Evolutionary conservation across 2,113 vertebrate species (phyloP), one percentile per base, ranked within the genome.

Genomic region (Mugil cephalus): DNA sequence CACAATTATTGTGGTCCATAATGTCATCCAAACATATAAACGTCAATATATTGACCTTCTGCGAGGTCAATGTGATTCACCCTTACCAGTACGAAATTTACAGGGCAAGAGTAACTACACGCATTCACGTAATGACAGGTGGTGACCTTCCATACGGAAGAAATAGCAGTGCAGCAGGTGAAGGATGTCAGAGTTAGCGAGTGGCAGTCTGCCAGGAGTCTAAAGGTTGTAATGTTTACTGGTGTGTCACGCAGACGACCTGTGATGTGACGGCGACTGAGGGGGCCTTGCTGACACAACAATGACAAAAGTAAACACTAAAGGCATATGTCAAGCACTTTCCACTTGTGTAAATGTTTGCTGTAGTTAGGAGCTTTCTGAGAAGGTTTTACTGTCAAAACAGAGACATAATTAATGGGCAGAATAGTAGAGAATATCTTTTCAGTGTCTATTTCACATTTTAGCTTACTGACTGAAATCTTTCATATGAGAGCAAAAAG

Each of bases 311-410:
- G 69, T 51, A 81, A 84, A 66, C 34, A 52, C 74, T 61, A 71
- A 63, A 71, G 74, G 73, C 82, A 75, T 66, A 80, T 83, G 83
- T 88, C 87, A 88, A 74, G 70, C 51, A 63, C 75, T 86, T 76
- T 72, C 67, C 76, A 74, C 68, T 59, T 15, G 48, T 74, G 62
- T 78, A 51, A 62, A 60, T 71, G 47, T 45, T 38, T 35, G 24
- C 50, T 46, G 52, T 12, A 13, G 34, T 48, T 24, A 43, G 19
- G 21, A 56, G 19, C 15, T 69, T n/a, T n/a, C 18, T 46, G 18
- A 4, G 15, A 34, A 61, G 7, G 0, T 9, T n/a, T n/a, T n/a
- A 30, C 24, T 14, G 13, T 8, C 50, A 30, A 30, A 30, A 30
- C 2, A 30, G 5, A 30, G 24, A 30, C 24, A 30, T 30, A 30